Evolutionary conservation across 1,140 invertebrate species (phyloP).

Genomic region (Eupristina koningsbergeri): DNA sequence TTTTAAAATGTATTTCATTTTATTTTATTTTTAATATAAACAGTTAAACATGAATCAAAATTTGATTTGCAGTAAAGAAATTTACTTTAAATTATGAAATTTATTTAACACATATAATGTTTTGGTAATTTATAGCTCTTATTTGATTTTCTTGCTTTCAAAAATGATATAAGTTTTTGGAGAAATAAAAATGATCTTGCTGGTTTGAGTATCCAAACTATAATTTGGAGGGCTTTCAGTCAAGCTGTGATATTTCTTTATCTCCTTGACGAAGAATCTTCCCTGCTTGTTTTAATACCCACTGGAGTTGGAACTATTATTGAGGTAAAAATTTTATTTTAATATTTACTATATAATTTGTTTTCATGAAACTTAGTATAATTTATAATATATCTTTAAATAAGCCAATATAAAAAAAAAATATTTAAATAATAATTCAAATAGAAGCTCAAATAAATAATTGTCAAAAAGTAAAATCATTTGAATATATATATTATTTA

Average conservation of each 20-base stretch:
- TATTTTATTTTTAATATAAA: not conserved
- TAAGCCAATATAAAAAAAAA: not conserved
- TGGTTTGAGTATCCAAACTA: constrained; percentile 90
- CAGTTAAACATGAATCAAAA: too few species aligned
- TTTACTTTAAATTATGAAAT: too few species aligned
- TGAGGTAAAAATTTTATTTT: constrained; percentile 77
- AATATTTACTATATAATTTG: not conserved
- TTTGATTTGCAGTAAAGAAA: too few species aligned
- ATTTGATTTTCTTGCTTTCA: constrained; percentile 97
- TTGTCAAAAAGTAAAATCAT: too few species aligned
- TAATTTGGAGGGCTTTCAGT: constrained; percentile 94
- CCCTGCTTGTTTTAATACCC: constrained; percentile 90
- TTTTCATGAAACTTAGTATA: not conserved
- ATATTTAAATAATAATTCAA: too few species aligned
- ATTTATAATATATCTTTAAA: not conserved
- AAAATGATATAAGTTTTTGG: constrained; percentile 98
- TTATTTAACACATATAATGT: not conserved
- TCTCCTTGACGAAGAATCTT: constrained; percentile 93
- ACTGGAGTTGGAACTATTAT: constrained; percentile 89
- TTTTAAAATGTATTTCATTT: too few species aligned
- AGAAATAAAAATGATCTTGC: constrained; percentile 85
- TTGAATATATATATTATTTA: too few species aligned
- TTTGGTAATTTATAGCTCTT: constrained; percentile 81
- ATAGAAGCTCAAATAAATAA: too few species aligned
- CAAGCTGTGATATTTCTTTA: constrained; percentile 96